A percentile compares a stretch with the other conserved stretches of the same genome.
Evolutionary conservation across 2,113 vertebrate species (phyloP).

Genomic region (Tenrec ecaudatus): DNA sequence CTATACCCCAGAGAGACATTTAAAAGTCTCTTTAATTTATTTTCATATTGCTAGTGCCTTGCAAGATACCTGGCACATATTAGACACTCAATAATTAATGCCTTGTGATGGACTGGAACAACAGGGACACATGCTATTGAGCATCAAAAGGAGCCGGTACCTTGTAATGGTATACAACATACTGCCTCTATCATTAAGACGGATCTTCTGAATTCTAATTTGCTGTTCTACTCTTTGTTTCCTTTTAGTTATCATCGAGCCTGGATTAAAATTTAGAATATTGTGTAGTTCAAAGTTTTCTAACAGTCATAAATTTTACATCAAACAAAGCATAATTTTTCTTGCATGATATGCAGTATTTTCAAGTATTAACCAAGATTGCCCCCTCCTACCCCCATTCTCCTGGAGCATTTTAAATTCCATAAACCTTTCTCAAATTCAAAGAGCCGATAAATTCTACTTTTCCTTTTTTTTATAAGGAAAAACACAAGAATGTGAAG

Average conservation of each 20-base stretch:
- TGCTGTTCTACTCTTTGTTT: not conserved
- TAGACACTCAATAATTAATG: not conserved
- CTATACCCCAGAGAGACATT: not conserved
- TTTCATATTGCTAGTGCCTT: slow-evolving; percentile 33
- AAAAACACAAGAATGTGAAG: not conserved
- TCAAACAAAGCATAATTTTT: not conserved
- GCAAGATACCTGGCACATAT: not conserved
- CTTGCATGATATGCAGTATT: not conserved
- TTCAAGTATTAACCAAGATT: not conserved
- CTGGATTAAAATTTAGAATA: not conserved
- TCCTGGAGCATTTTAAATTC: not conserved
- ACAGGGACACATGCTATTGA: not conserved
- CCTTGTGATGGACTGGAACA: not conserved
- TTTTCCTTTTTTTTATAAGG: not conserved
- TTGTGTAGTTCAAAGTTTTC: not conserved
- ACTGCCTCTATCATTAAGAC: not conserved
- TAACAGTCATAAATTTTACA: not conserved
- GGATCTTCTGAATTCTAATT: not conserved
- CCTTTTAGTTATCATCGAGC: not conserved
- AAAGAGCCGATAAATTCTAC: not conserved
- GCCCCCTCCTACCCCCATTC: no score
- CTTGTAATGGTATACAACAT: not conserved
- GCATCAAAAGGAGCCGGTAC: not conserved
- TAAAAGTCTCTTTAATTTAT: not conserved
- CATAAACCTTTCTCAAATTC: not conserved